These are phyloP conservation scores for Melanotaenia boesemani DNA, from an alignment of 2,797 vertebrate genomes.

Conservation along the genomic window DNA sequence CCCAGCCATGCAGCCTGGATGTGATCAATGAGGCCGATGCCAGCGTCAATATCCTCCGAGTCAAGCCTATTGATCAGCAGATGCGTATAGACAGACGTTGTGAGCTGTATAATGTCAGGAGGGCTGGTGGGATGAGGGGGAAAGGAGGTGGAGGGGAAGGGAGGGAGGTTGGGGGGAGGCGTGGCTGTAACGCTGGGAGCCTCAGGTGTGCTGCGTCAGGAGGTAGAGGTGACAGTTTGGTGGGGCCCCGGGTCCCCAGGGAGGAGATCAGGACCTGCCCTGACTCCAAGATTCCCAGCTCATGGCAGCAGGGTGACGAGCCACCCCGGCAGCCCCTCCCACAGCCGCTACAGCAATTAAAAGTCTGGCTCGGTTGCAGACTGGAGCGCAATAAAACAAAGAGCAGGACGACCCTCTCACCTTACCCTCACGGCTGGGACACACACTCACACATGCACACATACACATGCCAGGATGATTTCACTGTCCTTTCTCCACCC, in stretches of 20 bases:
- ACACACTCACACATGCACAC: conserved; percentile 26
- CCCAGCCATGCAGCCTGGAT: conserved; percentile 86
- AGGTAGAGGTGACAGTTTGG: conserved; percentile 88
- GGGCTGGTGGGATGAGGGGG: conserved; percentile 63
- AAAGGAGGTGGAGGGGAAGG: conserved; percentile 48
- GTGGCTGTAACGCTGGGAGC: conserved; percentile 50
- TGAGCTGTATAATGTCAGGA: conserved; percentile 93
- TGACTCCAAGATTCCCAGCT: conserved; percentile 79
- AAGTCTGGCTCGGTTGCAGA: conserved; percentile 79
- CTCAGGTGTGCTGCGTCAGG: conserved; percentile 93
- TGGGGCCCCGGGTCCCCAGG: conserved; percentile 80
- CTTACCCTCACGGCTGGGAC: conserved; percentile 69
- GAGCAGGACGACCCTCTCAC: conserved; percentile 78
- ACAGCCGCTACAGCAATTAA: conserved; percentile 76
- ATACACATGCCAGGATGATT: conserved; percentile 46
- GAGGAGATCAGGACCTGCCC: conserved; percentile 87
- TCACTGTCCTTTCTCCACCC: conserved; percentile 1
- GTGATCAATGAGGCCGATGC: conserved; percentile 92
- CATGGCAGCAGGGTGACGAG: conserved; percentile 75
- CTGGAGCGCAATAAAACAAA: conserved; percentile 76
- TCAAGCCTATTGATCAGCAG: conserved; percentile 90
- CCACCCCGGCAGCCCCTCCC: conserved; percentile 66
- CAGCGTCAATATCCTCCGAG: conserved; percentile 89
- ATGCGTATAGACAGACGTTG: conserved; percentile 87
- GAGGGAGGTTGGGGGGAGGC: conserved; percentile 45